Base-by-base conservation (phyloP, 2,113 vertebrate genomes). In the Toxotes chatareus region DNA sequence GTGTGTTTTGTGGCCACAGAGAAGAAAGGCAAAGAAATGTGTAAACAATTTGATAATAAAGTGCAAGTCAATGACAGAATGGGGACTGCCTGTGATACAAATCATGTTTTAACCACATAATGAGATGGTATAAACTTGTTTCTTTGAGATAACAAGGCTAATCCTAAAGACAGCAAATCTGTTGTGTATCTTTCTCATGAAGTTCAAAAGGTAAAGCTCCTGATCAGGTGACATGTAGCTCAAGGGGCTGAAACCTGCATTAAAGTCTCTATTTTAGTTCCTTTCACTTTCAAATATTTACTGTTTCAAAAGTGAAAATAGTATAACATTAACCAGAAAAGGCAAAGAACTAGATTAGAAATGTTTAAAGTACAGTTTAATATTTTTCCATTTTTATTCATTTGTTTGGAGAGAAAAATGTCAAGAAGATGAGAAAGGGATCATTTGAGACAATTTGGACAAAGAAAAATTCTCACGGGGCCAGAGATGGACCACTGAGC, bases 171-270 rank as follows among this genome's bases (percentile, higher is more conserved):
- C 78, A 79, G 73, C 75, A 90, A 86, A 92, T 74, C 84, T 87
- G 82, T 66, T 93, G 87, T 91, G 80, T 91, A 86, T 89, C 79
- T 91, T 90, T 92, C 89, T 92, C 88, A 89, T 88, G 86, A 69
- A 79, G 83, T 91, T 92, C 86, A 91, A 89, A 89, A 85, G 85
- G 86, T 83, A 79, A 82, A 47, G 47, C 70, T 79, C 23, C 76
- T 21, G 71, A 85, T 88, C 67, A 19, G 70, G 79, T 87, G 51
- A 82, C 77, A 65, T 76, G 66, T 49, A 80, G 79, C 68, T 85
- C 49, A 88, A 60, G 40, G 56, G 49, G 31, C 16, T 72, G 63
- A 86, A 68, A 55, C 53, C 61, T 31, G 68, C 40, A 56, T 63
- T 83, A 73, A 79, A 79, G 60, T 76, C 12, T 83, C n/a, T 76